Conservation (phyloP, 2,797 vertebrate genomes). For the Myotis pilosus region DNA sequence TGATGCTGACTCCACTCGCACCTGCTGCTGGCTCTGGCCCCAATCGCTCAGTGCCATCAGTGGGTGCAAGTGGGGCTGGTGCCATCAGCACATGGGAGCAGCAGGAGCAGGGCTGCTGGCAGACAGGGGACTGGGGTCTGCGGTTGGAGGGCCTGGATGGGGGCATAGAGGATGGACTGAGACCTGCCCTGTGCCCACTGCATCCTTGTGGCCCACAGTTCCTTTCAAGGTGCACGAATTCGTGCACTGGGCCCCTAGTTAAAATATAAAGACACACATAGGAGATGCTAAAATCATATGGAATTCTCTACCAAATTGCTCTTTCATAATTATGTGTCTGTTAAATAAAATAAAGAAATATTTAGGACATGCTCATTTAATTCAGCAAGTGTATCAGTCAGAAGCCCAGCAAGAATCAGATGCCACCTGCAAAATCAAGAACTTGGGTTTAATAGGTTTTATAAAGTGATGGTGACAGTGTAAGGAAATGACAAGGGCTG, state of each 20-base stretch:
- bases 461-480: background rate
- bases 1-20: no score
- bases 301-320: background rate
- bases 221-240: no score
- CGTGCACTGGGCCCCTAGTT: background rate
- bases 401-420: background rate
- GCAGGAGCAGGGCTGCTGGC: no score
- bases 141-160: no score
- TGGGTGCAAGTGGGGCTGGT: no score
- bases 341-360: background rate
- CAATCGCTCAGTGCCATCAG: no score
- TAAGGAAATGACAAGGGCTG: background rate
- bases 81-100: no score
- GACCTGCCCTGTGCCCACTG: no score
- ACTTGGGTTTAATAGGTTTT: background rate
- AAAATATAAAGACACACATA: background rate
- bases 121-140: no score
- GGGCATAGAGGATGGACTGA: no score
- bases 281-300: background rate
- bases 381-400: background rate
- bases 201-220: no score
- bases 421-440: background rate
- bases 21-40: no score
- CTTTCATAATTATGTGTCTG: background rate
- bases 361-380: background rate